These are phyloP conservation scores for Platynereis dumerilii DNA, from an alignment of 2,888 invertebrate genomes.

Conservation along the genomic window DNA sequence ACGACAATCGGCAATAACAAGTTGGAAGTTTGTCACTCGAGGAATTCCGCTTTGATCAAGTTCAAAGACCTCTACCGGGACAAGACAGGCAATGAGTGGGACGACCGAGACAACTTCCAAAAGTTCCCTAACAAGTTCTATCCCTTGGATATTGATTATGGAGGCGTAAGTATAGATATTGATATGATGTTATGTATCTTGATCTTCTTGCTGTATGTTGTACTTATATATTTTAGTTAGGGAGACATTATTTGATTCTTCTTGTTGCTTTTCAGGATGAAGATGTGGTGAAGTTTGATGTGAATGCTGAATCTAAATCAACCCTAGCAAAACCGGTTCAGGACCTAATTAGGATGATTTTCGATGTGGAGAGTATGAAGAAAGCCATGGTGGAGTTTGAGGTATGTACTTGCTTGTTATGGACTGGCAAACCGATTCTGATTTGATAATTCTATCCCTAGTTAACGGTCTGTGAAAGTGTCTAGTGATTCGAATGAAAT, in stretches of 20 bases:
- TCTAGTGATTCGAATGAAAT: no score
- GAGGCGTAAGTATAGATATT: slow-evolving; percentile 68
- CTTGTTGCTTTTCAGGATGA: no score
- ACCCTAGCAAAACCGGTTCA: slow-evolving; percentile 80
- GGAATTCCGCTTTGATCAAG: slow-evolving; percentile 59
- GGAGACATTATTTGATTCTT: background rate
- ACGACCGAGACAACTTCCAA: slow-evolving; percentile 71
- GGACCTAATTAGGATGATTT: slow-evolving; percentile 82
- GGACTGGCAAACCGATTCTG: no score
- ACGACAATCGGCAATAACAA: slow-evolving; percentile 80
- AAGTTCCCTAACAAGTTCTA: slow-evolving; percentile 78
- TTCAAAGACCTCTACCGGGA: slow-evolving; percentile 77
- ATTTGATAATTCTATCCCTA: no score
- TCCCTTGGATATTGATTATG: slow-evolving; percentile 90
- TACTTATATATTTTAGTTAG: background rate
- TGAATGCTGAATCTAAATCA: slow-evolving; percentile 66
- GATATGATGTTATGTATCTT: no score
- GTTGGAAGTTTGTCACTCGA: slow-evolving; percentile 50
- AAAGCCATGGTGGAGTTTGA: slow-evolving; percentile 92
- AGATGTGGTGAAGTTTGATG: slow-evolving; percentile 45
- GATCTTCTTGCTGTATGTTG: no score
- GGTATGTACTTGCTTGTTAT: no score
- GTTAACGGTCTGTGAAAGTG: no score
- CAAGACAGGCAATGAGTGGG: slow-evolving; percentile 85
- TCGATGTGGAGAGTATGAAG: slow-evolving; percentile 92